Conservation (phyloP, 1,140 invertebrate genomes). For the Adoxophyes honmai region DNA sequence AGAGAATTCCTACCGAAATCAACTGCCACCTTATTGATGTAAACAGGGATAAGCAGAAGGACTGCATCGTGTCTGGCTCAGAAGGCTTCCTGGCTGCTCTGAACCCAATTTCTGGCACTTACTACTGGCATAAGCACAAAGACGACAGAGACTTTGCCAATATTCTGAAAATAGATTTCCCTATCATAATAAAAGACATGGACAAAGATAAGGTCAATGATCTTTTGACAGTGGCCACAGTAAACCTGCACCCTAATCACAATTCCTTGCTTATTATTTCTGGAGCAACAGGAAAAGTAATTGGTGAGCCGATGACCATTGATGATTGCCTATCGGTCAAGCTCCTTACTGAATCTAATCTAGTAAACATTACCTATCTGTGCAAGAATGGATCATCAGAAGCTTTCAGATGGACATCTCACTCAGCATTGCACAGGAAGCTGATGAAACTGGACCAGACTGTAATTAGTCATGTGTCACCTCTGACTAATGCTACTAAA, state of each 20-base stretch:
- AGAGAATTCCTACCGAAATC: conserved; percentile 81
- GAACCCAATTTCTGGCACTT: conserved; percentile 82
- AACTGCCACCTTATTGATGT: conserved; percentile 85
- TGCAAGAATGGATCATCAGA: conserved; percentile 75
- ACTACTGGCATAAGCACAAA: conserved; percentile 81
- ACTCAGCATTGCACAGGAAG: conserved; percentile 44
- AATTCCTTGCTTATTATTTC: conserved; percentile 82
- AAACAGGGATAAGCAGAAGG: conserved; percentile 82
- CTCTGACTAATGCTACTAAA: conserved; percentile 41
- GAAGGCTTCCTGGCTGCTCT: conserved; percentile 83
- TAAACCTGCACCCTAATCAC: conserved; percentile 70
- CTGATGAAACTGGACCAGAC: conserved; percentile 55
- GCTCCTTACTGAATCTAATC: conserved; percentile 48
- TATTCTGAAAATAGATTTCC: conserved; percentile 80
- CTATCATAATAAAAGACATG: conserved; percentile 83
- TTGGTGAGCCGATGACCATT: conserved; percentile 75
- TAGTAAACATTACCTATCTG: conserved; percentile 54
- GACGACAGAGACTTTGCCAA: conserved; percentile 66
- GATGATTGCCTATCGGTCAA: conserved; percentile 73
- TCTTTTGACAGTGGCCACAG: conserved; percentile 78
- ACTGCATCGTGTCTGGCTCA: conserved; percentile 84
- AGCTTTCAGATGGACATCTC: conserved; percentile 49
- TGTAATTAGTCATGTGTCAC: conserved; percentile 55
- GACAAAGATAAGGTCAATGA: conserved; percentile 84
- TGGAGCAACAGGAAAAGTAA: conserved; percentile 79